Evolutionary conservation across 2,797 vertebrate genomes (phyloP).

Genomic region (Anas flavirostris): DNA sequence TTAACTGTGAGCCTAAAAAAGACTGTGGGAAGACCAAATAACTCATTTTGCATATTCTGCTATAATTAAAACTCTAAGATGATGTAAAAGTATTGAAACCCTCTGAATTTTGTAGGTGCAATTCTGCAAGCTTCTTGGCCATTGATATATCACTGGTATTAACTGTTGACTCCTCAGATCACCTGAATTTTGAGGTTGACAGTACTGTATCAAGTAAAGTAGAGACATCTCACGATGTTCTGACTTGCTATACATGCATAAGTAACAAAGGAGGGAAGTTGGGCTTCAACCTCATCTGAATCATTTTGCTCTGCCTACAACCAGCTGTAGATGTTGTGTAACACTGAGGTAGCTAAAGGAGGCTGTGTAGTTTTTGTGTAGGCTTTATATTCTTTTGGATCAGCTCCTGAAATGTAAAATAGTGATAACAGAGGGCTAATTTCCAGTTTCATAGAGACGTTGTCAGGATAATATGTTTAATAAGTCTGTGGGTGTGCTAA

Average conservation of each 20-base stretch:
- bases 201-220: neutral
- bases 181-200: neutral
- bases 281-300: neutral
- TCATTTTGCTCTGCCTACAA: neutral
- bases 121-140: neutral
- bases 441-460: neutral
- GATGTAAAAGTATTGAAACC: neutral
- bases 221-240: neutral
- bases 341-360: neutral
- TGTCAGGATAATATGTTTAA: neutral
- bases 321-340: neutral
- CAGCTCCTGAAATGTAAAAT: neutral
- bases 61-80: slow-evolving; percentile 13
- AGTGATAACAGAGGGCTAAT: neutral
- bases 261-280: neutral
- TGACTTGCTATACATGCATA: neutral
- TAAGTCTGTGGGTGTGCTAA: neutral
- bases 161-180: neutral
- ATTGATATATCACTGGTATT: no score
- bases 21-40: neutral
- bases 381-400: neutral
- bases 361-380: neutral
- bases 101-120: neutral
- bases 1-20: neutral
- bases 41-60: neutral